Conservation (phyloP, 2,113 vertebrate species). For the Colossoma macropomum region DNA sequence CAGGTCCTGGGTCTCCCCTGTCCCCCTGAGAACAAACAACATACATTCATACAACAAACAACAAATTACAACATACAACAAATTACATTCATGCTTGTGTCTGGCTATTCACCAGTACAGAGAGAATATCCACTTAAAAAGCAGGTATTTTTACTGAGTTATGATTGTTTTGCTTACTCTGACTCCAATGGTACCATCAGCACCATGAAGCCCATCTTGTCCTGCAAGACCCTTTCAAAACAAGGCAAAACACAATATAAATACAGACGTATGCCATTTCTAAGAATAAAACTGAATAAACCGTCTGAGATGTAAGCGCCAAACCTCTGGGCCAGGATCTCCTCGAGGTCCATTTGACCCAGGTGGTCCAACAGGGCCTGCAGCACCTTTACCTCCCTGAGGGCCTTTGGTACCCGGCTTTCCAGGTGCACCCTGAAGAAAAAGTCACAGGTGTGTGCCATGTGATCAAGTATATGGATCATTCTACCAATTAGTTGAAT, state of each 20-base stretch:
- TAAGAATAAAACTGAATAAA: not conserved
- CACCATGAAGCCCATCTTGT: constrained; percentile 88
- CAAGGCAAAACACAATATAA: constrained; percentile 29
- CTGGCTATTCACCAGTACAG: not conserved
- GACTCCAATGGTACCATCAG: constrained; percentile 88
- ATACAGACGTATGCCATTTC: not conserved
- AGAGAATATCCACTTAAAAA: not conserved
- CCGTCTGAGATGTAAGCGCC: constrained; percentile 41
- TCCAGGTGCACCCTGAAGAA: constrained; percentile 88
- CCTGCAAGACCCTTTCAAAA: constrained; percentile 85
- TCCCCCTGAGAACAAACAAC: constrained; percentile 81
- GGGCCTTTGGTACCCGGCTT: constrained; percentile 86
- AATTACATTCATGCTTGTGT: not conserved
- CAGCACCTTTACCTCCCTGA: constrained; percentile 86
- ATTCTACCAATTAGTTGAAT: too few relatives aligned
- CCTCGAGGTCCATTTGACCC: constrained; percentile 89
- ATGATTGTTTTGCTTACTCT: constrained; percentile 78
- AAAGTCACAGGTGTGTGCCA: not conserved
- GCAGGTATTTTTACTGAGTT: not conserved
- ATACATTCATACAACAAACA: too few relatives aligned
- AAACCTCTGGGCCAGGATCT: constrained; percentile 91
- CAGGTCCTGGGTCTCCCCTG: constrained; percentile 86
- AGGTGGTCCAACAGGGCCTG: constrained; percentile 86
- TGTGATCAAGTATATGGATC: too few relatives aligned
- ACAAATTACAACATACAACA: too few relatives aligned